Evolutionary conservation across 2,888 invertebrate species (phyloP), one percentile per base, ranked within the genome.

Genomic region (Acheta domesticus): DNA sequence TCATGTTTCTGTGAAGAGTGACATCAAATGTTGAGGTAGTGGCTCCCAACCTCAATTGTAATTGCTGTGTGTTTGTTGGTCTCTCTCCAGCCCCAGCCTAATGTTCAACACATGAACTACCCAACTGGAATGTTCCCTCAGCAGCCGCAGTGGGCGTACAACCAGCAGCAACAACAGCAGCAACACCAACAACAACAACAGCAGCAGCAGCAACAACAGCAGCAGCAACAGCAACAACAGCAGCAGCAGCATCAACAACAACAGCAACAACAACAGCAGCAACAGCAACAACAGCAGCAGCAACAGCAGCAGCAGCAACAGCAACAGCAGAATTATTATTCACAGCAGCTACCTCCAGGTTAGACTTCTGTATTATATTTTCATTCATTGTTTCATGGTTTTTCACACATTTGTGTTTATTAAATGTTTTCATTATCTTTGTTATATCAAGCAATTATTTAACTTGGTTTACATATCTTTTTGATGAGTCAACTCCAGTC

Each of bases 251-350:
- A 84, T 81, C 89, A 89, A 83, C 88, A 84, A 83, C 89, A 84
- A 83, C 88, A 86, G 85, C 89, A 85, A 84, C 88, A 86, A 85
- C 89, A 86, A 84, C 89, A 89, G 81, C 88, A 88, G 5, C 88
- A 83, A 76, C 87, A 62, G n/a, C 76, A 76, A 12, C 76, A 88
- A 82, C 76, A 88, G 82, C 85, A 86, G 83, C 85, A 85, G 79
- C 87, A 87, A 62, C 87, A 90, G 12, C 21, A 90, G 11, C 76
- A 90, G 76, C 89, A 86, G 20, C 89, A 87, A 76, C 87, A 87
- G 76, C 87, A 87, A 76, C 86, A 86, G 62, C 83, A 83, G 80
- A 83, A 84, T 12, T 86, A 86, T 83, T 86, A 86, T 79, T 82
- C 85, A 49, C 86, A 85, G 79, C 86, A 86, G 81, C 83, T 85